phyloP scores from a whole-genome alignment of 2,113 vertebrate species.

The Tragelaphus scriptus region DNA sequence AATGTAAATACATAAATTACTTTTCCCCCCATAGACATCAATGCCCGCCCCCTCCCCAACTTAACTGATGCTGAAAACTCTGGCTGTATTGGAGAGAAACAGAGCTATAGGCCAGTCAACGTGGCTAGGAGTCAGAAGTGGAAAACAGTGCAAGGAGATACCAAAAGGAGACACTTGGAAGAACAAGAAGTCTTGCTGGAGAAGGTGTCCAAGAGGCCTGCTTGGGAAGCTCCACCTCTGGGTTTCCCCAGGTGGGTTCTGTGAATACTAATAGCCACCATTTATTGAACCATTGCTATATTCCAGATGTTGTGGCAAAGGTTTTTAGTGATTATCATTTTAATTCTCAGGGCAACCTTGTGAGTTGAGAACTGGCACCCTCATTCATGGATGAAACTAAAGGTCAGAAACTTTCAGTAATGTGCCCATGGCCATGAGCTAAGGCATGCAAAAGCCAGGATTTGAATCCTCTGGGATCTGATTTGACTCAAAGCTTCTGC shows the following conservation, averaged over 20 bases:
- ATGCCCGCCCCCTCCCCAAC: neutral
- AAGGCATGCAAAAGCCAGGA: neutral
- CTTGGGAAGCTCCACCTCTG: neutral
- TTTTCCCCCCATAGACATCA: neutral
- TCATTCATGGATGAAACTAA: neutral
- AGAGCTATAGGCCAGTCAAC: neutral
- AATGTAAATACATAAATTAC: slow-evolving; percentile 10
- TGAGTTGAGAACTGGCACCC: neutral
- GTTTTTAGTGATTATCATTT: neutral
- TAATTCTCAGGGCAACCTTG: neutral
- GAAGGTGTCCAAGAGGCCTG: neutral
- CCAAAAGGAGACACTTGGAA: neutral
- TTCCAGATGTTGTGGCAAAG: neutral
- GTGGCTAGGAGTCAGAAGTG: neutral
- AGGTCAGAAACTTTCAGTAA: neutral
- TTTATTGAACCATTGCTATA: neutral
- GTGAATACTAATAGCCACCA: neutral
- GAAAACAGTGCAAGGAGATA: neutral
- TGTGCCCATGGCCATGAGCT: neutral
- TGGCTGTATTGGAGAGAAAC: neutral
- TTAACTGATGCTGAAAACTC: slow-evolving; percentile 20
- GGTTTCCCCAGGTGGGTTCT: neutral
- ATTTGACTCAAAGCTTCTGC: neutral
- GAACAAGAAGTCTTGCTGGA: neutral
- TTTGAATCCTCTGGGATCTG: neutral